These are phyloP conservation scores for Holcopasites calliopsidis DNA, from an alignment of 1,140 invertebrate species.

Conservation along the genomic window DNA sequence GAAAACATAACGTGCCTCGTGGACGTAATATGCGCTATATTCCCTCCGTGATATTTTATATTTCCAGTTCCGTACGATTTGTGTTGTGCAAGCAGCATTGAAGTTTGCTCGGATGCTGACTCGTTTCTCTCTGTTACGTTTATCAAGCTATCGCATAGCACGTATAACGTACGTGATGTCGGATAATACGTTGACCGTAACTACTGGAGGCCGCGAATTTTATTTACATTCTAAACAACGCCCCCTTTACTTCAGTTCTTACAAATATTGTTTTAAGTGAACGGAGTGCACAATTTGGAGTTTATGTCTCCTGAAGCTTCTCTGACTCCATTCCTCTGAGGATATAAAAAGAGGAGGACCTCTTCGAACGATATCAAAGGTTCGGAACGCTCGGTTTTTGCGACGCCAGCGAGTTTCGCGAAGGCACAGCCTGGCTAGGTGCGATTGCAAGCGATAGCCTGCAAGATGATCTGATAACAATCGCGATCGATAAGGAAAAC, in stretches of 20 bases:
- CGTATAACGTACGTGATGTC: neutral
- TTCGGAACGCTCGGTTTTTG: neutral
- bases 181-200: neutral
- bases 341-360: slow-evolving; percentile 17
- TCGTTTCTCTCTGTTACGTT: neutral
- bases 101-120: neutral
- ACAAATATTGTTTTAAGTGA: too few relatives aligned
- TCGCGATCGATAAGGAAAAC: slow-evolving; percentile 66
- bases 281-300: too few relatives aligned
- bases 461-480: slow-evolving; percentile 66
- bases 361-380: slow-evolving; percentile 7
- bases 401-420: slow-evolving; percentile 30
- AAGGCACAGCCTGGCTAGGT: slow-evolving; percentile 38
- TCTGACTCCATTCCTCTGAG: too few relatives aligned
- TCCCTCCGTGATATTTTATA: slow-evolving; percentile 1
- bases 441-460: slow-evolving; percentile 56
- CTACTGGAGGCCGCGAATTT: neutral
- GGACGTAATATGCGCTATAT: slow-evolving; percentile 17
- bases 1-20: slow-evolving; percentile 47
- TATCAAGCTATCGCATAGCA: neutral
- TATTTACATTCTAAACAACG: neutral
- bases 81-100: neutral
- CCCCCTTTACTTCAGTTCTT: too few relatives aligned
- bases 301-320: too few relatives aligned
- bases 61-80: neutral